Percentiles rank a stretch among this genome's conserved stretches.
Evolutionary conservation across 2,888 invertebrate species (phyloP).

Genomic region (Biston stratarius): DNA sequence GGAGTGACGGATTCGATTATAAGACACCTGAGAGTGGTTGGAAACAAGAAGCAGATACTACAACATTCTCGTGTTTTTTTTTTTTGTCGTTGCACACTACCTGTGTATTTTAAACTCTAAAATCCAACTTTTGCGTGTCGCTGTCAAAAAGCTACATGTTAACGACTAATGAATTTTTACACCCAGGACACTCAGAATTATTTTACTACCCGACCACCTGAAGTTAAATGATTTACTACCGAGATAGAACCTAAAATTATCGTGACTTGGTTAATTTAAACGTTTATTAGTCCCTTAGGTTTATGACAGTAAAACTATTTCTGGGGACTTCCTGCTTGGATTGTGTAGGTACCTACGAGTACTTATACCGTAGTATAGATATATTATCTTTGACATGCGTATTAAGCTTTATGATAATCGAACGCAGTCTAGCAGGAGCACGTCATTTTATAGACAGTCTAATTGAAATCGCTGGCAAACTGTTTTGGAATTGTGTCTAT

Average conservation of each 20-base stretch:
- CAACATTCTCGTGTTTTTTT: too few relatives aligned
- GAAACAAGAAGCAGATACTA: too few relatives aligned
- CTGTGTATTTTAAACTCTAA: background rate
- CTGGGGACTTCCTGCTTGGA: slow-evolving; percentile 34
- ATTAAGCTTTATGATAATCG: slow-evolving; percentile 33
- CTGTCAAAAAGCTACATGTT: slow-evolving; percentile 28
- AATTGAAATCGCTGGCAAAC: slow-evolving; percentile 28
- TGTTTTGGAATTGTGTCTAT: background rate
- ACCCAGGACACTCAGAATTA: slow-evolving; percentile 38
- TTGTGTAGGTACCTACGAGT: slow-evolving; percentile 12
- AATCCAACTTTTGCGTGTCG: slow-evolving; percentile 10
- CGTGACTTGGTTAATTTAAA: slow-evolving; percentile 43
- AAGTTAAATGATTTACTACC: slow-evolving; percentile 38
- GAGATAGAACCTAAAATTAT: slow-evolving; percentile 41
- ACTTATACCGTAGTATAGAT: background rate
- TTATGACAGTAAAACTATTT: slow-evolving; percentile 40
- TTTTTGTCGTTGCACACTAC: background rate
- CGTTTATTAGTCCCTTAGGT: slow-evolving; percentile 38
- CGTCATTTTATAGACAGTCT: slow-evolving; percentile 18
- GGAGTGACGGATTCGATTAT: too few relatives aligned
- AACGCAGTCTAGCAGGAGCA: slow-evolving; percentile 20
- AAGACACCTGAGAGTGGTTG: too few relatives aligned
- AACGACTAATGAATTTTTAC: slow-evolving; percentile 37
- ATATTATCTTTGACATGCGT: too few relatives aligned
- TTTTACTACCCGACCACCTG: slow-evolving; percentile 41